Conservation (phyloP, 2,888 invertebrate species). For the Lutraria lutraria region DNA sequence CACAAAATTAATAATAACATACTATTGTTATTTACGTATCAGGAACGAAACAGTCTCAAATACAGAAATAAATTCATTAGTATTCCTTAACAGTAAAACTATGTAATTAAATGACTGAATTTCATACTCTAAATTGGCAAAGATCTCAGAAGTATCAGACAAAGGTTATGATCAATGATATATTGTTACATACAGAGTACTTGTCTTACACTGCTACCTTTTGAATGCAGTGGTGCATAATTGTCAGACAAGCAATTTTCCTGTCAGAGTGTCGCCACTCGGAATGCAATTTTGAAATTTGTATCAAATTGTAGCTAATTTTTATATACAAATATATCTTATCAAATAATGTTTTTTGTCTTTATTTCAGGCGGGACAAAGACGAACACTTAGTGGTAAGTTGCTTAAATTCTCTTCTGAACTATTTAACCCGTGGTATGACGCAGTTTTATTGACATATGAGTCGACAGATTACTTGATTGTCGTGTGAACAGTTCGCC, state of each 20-base stretch:
- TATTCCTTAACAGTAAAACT: neutral
- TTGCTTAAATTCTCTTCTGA: constrained; percentile 33
- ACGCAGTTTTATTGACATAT: neutral
- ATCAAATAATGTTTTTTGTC: constrained; percentile 33
- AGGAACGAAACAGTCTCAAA: neutral
- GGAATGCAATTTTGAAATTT: constrained; percentile 33
- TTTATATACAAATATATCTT: constrained; percentile 11
- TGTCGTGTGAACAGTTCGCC: neutral
- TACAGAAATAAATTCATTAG: neutral
- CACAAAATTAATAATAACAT: neutral
- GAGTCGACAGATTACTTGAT: neutral
- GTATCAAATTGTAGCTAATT: constrained; percentile 37
- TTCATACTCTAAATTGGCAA: constrained; percentile 12
- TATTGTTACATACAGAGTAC: constrained; percentile 21
- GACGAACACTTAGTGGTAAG: constrained; percentile 63
- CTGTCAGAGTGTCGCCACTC: constrained; percentile 44
- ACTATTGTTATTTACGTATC: neutral
- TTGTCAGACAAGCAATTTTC: constrained; percentile 24
- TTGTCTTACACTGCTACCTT: neutral
- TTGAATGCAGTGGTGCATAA: constrained; percentile 25
- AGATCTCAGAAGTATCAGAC: neutral
- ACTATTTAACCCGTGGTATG: neutral
- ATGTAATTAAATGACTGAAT: constrained; percentile 35
- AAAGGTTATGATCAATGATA: constrained; percentile 28
- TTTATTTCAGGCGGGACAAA: constrained; percentile 61